Conservation (phyloP, 2,797 vertebrate species). For the Eidolon dupreanum region DNA sequence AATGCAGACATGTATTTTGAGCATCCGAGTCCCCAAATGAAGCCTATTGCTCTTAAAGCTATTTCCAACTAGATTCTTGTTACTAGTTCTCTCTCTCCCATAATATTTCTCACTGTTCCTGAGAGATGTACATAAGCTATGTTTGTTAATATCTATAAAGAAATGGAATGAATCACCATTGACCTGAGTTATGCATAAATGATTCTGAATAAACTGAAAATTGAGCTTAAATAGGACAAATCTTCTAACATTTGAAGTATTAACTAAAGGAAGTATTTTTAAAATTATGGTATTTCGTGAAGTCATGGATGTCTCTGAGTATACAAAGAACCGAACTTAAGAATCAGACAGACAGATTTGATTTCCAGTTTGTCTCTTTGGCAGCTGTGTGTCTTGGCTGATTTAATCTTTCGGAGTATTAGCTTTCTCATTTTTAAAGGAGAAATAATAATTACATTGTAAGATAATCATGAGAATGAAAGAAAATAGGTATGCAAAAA, state of each 20-base stretch:
- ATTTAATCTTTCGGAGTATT: not conserved
- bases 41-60: not conserved
- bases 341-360: not conserved
- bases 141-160: not conserved
- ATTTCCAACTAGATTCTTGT: not conserved
- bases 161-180: not conserved
- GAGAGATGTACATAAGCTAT: not conserved
- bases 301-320: not conserved
- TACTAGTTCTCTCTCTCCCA: not conserved
- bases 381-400: not conserved
- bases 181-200: not conserved
- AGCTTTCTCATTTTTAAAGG: constrained; percentile 4
- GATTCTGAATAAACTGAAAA: not conserved
- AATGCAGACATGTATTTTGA: not conserved
- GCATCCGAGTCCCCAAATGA: not conserved
- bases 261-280: not conserved
- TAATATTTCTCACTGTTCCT: not conserved
- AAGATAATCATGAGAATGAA: too few relatives aligned
- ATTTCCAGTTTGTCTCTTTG: not conserved
- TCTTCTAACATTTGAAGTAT: not conserved
- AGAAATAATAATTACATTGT: not conserved
- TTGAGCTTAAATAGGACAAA: not conserved
- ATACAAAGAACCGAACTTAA: not conserved
- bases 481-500: too few relatives aligned
- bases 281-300: not conserved